Evolutionary conservation across 2,113 vertebrate genomes (phyloP).

Genomic region (Leucoraja erinaceus): DNA sequence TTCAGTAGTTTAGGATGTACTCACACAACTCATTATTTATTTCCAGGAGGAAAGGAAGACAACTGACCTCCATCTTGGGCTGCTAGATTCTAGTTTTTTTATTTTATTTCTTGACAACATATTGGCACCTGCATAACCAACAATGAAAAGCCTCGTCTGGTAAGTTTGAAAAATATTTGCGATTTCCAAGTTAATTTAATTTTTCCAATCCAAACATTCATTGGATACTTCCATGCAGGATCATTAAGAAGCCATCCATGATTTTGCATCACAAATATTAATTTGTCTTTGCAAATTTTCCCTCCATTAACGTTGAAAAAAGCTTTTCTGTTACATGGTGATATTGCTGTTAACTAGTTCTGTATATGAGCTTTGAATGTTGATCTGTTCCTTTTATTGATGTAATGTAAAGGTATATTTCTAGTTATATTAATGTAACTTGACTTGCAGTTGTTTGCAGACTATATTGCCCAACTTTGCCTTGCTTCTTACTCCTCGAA

Average conservation of each 20-base stretch:
- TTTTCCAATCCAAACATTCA: not conserved
- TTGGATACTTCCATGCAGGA: not conserved
- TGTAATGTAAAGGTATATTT: not conserved
- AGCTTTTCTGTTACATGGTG: not conserved
- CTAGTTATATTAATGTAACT: not conserved
- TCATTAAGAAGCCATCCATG: not conserved
- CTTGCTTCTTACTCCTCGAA: not conserved
- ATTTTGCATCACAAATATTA: not conserved
- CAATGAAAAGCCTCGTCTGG: constrained; percentile 62
- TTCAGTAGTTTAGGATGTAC: not conserved
- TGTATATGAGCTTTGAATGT: not conserved
- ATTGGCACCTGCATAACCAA: constrained; percentile 66
- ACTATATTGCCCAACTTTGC: not conserved
- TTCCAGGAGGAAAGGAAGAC: constrained; percentile 60
- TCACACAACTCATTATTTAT: constrained; percentile 42
- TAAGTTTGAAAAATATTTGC: constrained; percentile 55
- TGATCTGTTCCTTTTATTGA: not conserved
- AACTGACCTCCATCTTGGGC: constrained; percentile 50
- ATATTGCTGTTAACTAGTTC: not conserved
- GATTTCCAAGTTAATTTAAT: not conserved
- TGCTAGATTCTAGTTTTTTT: not conserved
- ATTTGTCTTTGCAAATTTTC: not conserved
- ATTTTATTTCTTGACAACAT: constrained; percentile 57
- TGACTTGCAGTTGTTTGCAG: not conserved
- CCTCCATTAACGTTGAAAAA: not conserved